Conservation (phyloP, 2,888 invertebrate genomes). For the Heliconius ismenius region DNA sequence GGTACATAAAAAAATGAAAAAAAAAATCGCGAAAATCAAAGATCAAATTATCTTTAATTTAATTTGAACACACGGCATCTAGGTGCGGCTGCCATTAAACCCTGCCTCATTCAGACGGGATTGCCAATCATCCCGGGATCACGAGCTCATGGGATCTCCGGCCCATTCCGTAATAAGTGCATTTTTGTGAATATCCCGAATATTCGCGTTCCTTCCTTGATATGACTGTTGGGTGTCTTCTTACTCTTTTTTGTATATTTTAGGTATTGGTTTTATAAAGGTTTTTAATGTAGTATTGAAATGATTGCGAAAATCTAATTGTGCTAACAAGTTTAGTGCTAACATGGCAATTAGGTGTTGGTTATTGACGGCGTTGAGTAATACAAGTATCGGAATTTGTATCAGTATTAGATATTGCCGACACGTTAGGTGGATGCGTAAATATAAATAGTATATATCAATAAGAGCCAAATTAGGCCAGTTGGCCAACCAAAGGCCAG, state of each 20-base stretch:
- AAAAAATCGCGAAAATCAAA: background rate
- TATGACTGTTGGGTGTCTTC: background rate
- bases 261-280: background rate
- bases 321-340: too few species aligned
- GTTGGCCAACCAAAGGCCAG: too few species aligned
- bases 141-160: constrained; percentile 45
- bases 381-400: background rate
- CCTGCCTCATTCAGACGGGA: constrained; percentile 61
- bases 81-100: constrained; percentile 56
- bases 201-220: constrained; percentile 39
- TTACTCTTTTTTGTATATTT: background rate
- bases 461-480: too few species aligned
- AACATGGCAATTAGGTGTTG: too few species aligned
- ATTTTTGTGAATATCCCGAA: constrained; percentile 45
- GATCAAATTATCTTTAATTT: constrained; percentile 9
- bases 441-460: background rate
- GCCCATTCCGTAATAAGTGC: constrained; percentile 51
- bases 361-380: too few species aligned
- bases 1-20: background rate
- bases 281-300: background rate
- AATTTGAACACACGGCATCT: constrained; percentile 42
- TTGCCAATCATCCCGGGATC: constrained; percentile 72
- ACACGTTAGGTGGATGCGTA: background rate
- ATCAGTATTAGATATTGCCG: too few species aligned
- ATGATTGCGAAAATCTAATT: too few species aligned